phyloP scores from a whole-genome alignment of 2,797 vertebrate genomes.

The Sebastes aleutianus region DNA sequence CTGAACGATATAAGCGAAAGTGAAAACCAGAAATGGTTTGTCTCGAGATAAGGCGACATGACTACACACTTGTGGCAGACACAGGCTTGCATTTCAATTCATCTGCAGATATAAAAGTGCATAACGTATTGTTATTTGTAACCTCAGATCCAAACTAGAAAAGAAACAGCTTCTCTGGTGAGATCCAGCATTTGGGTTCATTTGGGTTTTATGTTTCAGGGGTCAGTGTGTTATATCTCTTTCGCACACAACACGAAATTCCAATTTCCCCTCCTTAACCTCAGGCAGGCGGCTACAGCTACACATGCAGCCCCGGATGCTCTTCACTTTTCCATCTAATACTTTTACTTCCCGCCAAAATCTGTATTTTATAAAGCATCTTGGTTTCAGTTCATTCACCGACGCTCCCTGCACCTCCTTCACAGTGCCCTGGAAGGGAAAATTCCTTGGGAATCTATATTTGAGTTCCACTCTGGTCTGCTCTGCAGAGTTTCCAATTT shows the following conservation, averaged over 20 bases:
- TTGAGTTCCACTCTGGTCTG: conserved; percentile 5
- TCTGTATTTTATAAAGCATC: conserved; percentile 17
- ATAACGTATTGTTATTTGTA: background rate
- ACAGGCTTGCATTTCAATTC: background rate
- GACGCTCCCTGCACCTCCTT: background rate
- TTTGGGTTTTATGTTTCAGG: conserved; percentile 30
- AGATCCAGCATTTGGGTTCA: conserved; percentile 19
- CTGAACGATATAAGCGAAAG: background rate
- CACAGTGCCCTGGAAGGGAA: background rate
- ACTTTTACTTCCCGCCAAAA: conserved; percentile 31
- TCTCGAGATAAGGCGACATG: background rate
- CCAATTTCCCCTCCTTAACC: conserved; percentile 59
- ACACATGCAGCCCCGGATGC: conserved; percentile 33
- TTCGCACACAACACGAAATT: conserved; percentile 49
- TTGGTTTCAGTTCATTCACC: background rate
- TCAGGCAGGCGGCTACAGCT: conserved; percentile 20
- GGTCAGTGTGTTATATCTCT: conserved; percentile 29
- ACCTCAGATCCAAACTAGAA: background rate
- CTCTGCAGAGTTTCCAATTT: conserved; percentile 52
- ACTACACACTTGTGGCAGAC: background rate
- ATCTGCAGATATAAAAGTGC: background rate
- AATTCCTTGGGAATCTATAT: conserved; percentile 16
- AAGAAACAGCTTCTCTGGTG: conserved; percentile 1
- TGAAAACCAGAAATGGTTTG: background rate
- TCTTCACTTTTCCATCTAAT: conserved; percentile 12